These are phyloP conservation scores for Mus minutoides DNA, from an alignment of 2,797 vertebrate species.

Conservation along the genomic window DNA sequence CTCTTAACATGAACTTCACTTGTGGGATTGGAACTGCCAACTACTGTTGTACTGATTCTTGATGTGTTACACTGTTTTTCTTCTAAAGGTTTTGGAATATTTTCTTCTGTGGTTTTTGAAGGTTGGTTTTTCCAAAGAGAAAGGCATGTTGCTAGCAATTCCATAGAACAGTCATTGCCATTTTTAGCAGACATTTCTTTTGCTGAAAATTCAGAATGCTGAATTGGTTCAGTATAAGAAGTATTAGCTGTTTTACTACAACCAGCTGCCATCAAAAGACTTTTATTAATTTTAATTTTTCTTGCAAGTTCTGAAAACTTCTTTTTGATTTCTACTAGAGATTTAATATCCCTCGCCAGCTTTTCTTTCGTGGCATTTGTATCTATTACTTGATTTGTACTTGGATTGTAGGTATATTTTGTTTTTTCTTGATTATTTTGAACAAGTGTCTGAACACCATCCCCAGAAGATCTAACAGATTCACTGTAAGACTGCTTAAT, in stretches of 20 bases:
- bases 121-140: constrained; percentile 84
- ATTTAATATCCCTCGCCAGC: constrained; percentile 81
- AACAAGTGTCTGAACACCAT: constrained; percentile 49
- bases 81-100: constrained; percentile 20
- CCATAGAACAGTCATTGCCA: constrained; percentile 78
- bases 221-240: not conserved
- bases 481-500: constrained; percentile 67
- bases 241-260: constrained; percentile 60
- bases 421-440: constrained; percentile 71
- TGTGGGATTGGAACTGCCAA: constrained; percentile 12
- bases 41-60: constrained; percentile 24
- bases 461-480: constrained; percentile 1
- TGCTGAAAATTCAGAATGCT: not conserved
- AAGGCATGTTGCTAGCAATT: constrained; percentile 86
- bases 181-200: constrained; percentile 57
- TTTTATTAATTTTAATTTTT: constrained; percentile 78
- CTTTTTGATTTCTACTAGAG: constrained; percentile 78
- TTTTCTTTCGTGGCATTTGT: constrained; percentile 75
- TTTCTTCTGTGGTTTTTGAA: constrained; percentile 40
- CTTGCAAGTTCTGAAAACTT: constrained; percentile 81
- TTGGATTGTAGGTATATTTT: constrained; percentile 8
- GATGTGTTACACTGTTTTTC: constrained; percentile 63
- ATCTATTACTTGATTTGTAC: constrained; percentile 67
- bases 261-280: constrained; percentile 73
- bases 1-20: not conserved